Evolutionary conservation across 2,797 vertebrate genomes (phyloP).

Genomic region (Macropus fuliginosus): DNA sequence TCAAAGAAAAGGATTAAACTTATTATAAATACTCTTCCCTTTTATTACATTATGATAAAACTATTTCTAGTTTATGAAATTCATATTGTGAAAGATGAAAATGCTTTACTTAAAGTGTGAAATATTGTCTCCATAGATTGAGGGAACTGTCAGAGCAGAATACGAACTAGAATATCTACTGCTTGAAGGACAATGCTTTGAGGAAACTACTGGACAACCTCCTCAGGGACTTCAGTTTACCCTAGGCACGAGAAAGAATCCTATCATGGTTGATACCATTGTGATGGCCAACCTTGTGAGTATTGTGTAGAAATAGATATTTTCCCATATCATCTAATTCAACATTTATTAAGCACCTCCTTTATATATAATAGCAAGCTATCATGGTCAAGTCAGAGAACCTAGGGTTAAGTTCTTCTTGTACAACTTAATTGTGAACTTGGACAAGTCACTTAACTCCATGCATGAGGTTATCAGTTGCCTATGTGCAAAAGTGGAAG

Average conservation of each 20-base stretch:
- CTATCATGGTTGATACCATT: slow-evolving; percentile 93
- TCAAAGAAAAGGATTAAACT: not conserved
- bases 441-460: not conserved
- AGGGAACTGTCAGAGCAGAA: slow-evolving; percentile 90
- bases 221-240: slow-evolving; percentile 97
- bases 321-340: not conserved
- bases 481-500: not conserved
- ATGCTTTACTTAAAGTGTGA: slow-evolving; percentile 16
- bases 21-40: not conserved
- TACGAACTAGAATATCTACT: slow-evolving; percentile 96
- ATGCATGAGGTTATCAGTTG: not conserved
- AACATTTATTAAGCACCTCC: not conserved
- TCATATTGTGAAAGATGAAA: slow-evolving; percentile 15
- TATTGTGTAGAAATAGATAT: not conserved
- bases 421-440: not conserved
- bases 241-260: slow-evolving; percentile 91
- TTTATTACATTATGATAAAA: not conserved
- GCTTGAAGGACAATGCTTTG: slow-evolving; percentile 97
- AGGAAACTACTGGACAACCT: slow-evolving; percentile 91
- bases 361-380: not conserved
- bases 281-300: slow-evolving; percentile 98
- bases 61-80: not conserved
- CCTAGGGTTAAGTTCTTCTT: not conserved
- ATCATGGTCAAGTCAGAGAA: not conserved
- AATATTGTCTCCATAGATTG: slow-evolving; percentile 85